Evolutionary conservation across 2,888 invertebrate genomes (phyloP).

Genomic region (Holacanthella duospinosa): DNA sequence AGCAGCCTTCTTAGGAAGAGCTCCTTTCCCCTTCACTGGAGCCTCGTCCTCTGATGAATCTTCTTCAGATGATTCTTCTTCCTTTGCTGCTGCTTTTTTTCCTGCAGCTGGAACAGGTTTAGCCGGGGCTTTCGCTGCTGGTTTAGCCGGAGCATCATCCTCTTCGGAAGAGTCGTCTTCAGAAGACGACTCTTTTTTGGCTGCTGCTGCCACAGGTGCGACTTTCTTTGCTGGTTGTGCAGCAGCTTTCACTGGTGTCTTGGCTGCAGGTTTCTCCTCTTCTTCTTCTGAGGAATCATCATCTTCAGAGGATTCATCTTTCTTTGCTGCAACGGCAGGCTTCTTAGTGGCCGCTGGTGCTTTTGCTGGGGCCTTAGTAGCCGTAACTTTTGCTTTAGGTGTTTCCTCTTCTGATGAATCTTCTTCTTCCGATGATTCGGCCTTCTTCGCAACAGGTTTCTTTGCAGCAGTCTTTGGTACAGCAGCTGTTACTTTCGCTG

Average conservation of each 20-base stretch:
- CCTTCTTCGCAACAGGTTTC: conserved; percentile 18
- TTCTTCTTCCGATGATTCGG: conserved; percentile 24
- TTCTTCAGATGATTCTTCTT: conserved; percentile 39
- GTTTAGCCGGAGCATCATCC: conserved; percentile 10
- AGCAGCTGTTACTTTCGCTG: conserved; percentile 10
- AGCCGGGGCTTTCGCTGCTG: conserved; percentile 11
- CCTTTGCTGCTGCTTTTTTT: conserved; percentile 29
- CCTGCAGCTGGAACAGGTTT: conserved; percentile 14
- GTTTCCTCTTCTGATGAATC: conserved; percentile 20
- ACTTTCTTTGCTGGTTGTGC: conserved; percentile 23
- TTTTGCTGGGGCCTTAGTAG: conserved; percentile 8
- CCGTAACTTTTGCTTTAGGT: conserved; percentile 9
- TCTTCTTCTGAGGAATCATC: conserved; percentile 15
- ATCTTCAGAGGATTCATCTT: conserved; percentile 6
- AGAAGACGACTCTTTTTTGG: conserved; percentile 8
- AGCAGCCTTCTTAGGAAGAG: conserved; percentile 19
- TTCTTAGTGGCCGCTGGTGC: background rate
- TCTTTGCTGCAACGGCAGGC: conserved; percentile 8
- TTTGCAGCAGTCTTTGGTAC: conserved; percentile 18
- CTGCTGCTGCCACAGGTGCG: conserved; percentile 10
- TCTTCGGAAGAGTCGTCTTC: conserved; percentile 16
- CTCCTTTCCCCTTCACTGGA: conserved; percentile 32
- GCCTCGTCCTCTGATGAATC: conserved; percentile 40
- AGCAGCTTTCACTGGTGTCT: conserved; percentile 13
- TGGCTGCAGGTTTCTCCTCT: conserved; percentile 10